A percentile compares a stretch with the other conserved stretches of the same genome.
Evolutionary conservation across 2,888 invertebrate genomes (phyloP).

Genomic region (Oeneis ivallda): DNA sequence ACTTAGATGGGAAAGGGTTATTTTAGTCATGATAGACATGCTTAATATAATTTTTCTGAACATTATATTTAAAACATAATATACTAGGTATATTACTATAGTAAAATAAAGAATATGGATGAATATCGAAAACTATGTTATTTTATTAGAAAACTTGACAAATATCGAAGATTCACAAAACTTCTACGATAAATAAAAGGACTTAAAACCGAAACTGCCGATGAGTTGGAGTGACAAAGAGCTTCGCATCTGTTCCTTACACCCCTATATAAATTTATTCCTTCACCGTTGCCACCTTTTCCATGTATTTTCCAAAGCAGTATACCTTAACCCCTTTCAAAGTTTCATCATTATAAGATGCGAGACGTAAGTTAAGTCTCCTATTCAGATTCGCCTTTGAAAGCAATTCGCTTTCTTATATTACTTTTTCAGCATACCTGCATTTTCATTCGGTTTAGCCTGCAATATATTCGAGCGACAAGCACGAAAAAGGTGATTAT

Average conservation of each 20-base stretch:
- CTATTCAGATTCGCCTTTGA: slow-evolving; percentile 47
- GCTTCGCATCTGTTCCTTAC: slow-evolving; percentile 39
- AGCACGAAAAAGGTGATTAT: too few species aligned
- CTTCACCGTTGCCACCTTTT: slow-evolving; percentile 38
- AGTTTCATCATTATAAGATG: slow-evolving; percentile 65
- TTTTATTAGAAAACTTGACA: neutral
- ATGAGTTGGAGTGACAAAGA: slow-evolving; percentile 41
- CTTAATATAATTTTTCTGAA: too few species aligned
- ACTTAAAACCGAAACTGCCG: slow-evolving; percentile 39
- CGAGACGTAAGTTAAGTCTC: slow-evolving; percentile 45
- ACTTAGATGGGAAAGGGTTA: too few species aligned
- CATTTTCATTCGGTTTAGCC: slow-evolving; percentile 45
- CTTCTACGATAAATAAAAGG: slow-evolving; percentile 19
- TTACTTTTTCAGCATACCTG: slow-evolving; percentile 50
- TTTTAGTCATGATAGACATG: too few species aligned
- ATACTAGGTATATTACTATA: too few species aligned
- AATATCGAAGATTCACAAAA: neutral
- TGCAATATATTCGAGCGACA: neutral
- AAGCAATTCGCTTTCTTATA: slow-evolving; percentile 58
- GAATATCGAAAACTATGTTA: neutral
- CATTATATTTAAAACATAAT: too few species aligned
- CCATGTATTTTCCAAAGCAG: slow-evolving; percentile 64
- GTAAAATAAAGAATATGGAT: too few species aligned
- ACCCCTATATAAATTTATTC: slow-evolving; percentile 33
- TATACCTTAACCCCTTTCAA: slow-evolving; percentile 72